Percentiles rank a stretch among this genome's conserved stretches.
Conservation (phyloP, 2,888 invertebrate species). For the Amblyteles armatorius region DNA sequence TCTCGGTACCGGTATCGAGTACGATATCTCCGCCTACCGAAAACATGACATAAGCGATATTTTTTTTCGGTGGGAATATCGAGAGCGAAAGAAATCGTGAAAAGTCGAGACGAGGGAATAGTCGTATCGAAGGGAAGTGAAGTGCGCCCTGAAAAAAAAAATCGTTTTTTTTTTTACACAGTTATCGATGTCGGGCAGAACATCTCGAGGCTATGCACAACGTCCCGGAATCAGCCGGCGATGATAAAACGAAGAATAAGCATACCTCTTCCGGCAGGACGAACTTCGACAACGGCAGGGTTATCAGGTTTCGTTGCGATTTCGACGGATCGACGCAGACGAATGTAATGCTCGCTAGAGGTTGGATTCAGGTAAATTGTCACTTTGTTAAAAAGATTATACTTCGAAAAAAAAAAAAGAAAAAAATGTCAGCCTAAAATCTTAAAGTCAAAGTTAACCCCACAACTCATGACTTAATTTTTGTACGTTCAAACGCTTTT, state of each 20-base stretch:
- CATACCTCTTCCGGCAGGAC: neutral
- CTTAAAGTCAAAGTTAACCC: neutral
- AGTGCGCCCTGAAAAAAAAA: constrained; percentile 26
- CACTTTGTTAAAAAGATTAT: neutral
- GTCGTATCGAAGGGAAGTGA: constrained; percentile 26
- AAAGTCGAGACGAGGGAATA: neutral
- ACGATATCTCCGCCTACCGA: constrained; percentile 44
- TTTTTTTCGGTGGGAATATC: constrained; percentile 27
- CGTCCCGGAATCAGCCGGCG: neutral
- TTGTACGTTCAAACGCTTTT: too few relatives aligned
- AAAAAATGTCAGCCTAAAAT: neutral
- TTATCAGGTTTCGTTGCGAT: constrained; percentile 79
- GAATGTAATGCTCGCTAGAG: constrained; percentile 78
- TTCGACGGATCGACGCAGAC: constrained; percentile 75
- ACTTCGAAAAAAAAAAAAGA: neutral
- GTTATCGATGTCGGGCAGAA: neutral
- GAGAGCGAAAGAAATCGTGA: constrained; percentile 34
- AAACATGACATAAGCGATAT: constrained; percentile 47
- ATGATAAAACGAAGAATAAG: neutral
- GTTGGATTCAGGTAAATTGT: constrained; percentile 76
- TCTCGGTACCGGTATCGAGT: constrained; percentile 47
- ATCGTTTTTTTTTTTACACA: neutral
- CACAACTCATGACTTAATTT: too few relatives aligned
- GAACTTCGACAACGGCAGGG: constrained; percentile 62
- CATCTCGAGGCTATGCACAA: neutral